phyloP scores from a whole-genome alignment of 53 echinoderm and acorn worm genomes.

The Paracentrotus lividus region DNA sequence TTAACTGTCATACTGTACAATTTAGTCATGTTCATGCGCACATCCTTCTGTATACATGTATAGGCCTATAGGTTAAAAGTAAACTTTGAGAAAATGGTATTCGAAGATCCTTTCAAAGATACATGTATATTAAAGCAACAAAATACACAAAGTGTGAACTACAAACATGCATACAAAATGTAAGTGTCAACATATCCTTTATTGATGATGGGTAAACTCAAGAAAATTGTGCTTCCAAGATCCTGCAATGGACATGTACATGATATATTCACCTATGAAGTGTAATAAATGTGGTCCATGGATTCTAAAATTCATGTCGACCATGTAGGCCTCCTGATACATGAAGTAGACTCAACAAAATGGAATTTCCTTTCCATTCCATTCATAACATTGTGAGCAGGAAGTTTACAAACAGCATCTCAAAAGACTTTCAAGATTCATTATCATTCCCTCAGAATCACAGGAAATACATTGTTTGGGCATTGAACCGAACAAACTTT shows the following conservation, averaged over 20 bases:
- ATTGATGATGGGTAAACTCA: neutral
- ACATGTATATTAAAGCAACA: too few relatives aligned
- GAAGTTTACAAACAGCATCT: conserved; percentile 22
- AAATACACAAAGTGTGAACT: too few relatives aligned
- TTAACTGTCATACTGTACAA: neutral
- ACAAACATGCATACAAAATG: neutral
- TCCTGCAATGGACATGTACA: neutral
- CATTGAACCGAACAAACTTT: conserved; percentile 14
- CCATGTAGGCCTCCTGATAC: too few relatives aligned
- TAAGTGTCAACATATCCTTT: neutral
- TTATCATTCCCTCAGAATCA: neutral
- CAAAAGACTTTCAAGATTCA: neutral
- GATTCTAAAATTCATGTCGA: too few relatives aligned
- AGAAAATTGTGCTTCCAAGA: neutral
- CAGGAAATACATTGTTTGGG: conserved; percentile 45
- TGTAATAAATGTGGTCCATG: too few relatives aligned
- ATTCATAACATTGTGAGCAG: neutral
- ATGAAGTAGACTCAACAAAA: too few relatives aligned
- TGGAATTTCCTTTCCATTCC: too few relatives aligned
- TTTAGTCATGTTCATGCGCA: neutral
- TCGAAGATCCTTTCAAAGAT: too few relatives aligned
- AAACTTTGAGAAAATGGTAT: too few relatives aligned
- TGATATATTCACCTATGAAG: too few relatives aligned
- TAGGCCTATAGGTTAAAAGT: too few relatives aligned
- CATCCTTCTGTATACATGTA: neutral